phyloP scores from a whole-genome alignment of 2,797 vertebrate genomes.

The Loris lydekkerianus region DNA sequence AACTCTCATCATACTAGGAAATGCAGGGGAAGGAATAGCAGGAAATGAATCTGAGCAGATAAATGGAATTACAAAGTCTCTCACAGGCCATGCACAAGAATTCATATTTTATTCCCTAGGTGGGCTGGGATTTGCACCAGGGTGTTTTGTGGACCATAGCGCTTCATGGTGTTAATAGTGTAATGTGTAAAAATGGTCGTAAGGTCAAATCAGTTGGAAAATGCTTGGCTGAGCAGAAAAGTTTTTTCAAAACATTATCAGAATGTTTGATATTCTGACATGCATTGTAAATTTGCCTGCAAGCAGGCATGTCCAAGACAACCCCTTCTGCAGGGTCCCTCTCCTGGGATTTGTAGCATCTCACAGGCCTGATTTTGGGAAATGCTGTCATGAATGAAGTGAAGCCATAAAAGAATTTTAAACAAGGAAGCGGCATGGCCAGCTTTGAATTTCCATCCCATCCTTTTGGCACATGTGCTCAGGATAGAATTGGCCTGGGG shows the following conservation, averaged over 20 bases:
- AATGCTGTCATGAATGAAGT: not conserved
- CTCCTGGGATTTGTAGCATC: not conserved
- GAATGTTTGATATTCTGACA: not conserved
- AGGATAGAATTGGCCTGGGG: slow-evolving; percentile 20
- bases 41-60: not conserved
- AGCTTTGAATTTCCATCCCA: not conserved
- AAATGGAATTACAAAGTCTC: not conserved
- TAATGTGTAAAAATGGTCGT: not conserved
- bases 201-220: slow-evolving; percentile 13
- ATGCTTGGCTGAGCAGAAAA: not conserved
- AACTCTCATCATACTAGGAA: not conserved
- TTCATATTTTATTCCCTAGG: not conserved
- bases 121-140: not conserved
- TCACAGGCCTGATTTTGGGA: not conserved
- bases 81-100: not conserved
- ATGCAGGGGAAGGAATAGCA: not conserved
- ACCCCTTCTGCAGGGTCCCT: not conserved
- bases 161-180: not conserved
- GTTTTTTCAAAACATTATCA: not conserved
- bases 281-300: not conserved
- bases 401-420: not conserved
- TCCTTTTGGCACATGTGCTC: not conserved
- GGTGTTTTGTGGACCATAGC: not conserved
- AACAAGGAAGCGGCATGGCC: not conserved
- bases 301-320: not conserved